phyloP scores from a whole-genome alignment of 2,113 vertebrate species.

The Cettia cetti region DNA sequence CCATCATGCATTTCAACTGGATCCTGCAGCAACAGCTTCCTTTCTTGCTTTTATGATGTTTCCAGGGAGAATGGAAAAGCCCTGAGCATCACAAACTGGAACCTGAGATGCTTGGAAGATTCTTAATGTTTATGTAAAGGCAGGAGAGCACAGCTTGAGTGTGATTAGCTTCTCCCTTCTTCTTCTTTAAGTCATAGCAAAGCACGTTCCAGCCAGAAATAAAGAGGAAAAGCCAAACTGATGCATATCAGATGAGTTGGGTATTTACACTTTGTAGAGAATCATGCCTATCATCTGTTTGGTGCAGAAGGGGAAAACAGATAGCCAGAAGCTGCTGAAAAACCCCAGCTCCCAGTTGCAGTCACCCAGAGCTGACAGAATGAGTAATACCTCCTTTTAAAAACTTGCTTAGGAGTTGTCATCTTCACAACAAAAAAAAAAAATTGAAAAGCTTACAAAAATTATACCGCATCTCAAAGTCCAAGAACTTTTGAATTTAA shows the following conservation, averaged over 20 bases:
- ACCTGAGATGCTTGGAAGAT: background rate
- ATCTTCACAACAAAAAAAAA: background rate
- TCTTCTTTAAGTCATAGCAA: background rate
- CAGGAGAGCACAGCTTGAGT: conserved; percentile 15
- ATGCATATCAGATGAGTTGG: background rate
- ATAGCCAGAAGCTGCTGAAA: background rate
- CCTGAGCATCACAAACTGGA: background rate
- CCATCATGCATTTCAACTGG: background rate
- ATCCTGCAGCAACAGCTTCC: background rate
- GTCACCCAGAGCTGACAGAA: background rate
- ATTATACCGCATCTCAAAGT: background rate
- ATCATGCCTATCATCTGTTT: background rate
- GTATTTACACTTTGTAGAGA: background rate
- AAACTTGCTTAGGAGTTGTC: background rate
- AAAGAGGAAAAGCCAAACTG: background rate
- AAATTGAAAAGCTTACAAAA: background rate
- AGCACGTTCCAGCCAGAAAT: background rate
- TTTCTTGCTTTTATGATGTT: background rate
- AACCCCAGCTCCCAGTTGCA: background rate
- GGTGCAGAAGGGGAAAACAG: background rate
- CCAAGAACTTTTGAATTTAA: background rate
- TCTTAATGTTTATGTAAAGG: background rate
- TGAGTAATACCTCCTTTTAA: background rate
- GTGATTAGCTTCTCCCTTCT: background rate
- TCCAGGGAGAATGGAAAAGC: background rate